Evolutionary conservation across 2,113 vertebrate species (phyloP).

Genomic region (Pipa parva): DNA sequence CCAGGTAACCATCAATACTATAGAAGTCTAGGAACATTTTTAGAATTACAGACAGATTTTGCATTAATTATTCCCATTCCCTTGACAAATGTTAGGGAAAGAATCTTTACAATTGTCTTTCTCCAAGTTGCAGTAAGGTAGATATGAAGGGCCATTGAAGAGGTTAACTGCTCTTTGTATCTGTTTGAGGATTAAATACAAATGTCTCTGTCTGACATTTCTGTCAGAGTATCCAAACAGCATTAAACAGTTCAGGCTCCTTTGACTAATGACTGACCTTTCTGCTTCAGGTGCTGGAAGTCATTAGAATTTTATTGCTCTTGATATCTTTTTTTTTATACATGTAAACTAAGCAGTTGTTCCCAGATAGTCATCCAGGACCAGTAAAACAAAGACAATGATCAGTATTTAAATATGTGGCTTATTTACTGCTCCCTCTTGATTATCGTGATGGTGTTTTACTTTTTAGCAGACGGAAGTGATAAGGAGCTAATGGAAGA

Average conservation of each 20-base stretch:
- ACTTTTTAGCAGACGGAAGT: slow-evolving; percentile 11
- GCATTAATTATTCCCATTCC: no score
- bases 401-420: slow-evolving; percentile 38
- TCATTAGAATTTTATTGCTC: slow-evolving; percentile 52
- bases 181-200: neutral
- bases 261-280: slow-evolving; percentile 45
- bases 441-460: slow-evolving; percentile 38
- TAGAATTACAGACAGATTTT: no score
- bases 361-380: slow-evolving; percentile 48
- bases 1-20: no score
- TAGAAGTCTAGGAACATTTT: no score
- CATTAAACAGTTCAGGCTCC: slow-evolving; percentile 21
- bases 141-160: neutral
- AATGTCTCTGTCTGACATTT: slow-evolving; percentile 44
- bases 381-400: slow-evolving; percentile 18
- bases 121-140: neutral
- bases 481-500: neutral
- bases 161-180: slow-evolving; percentile 31
- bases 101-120: no score
- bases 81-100: no score
- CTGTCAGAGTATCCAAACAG: slow-evolving; percentile 33
- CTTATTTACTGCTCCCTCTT: slow-evolving; percentile 48
- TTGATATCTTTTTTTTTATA: slow-evolving; percentile 11
- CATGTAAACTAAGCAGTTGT: slow-evolving; percentile 21
- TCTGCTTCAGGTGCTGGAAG: slow-evolving; percentile 42